Evolutionary conservation across 2,113 vertebrate genomes (phyloP).

Genomic region (Megalops atlanticus): DNA sequence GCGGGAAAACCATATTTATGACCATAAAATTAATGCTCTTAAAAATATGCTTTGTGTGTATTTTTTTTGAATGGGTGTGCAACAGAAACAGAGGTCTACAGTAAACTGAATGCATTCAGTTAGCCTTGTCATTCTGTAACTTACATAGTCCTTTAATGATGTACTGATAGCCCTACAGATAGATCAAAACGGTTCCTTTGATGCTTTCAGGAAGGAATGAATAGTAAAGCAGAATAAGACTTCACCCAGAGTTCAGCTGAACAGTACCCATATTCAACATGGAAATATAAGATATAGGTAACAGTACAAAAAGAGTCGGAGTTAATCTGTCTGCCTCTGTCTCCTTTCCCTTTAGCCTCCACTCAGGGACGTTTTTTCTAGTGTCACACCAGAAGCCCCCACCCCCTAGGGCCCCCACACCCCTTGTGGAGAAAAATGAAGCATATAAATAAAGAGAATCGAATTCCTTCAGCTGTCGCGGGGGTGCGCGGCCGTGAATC

Average conservation of each 20-base stretch:
- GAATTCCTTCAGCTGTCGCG: conserved; percentile 68
- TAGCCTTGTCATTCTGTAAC: not conserved
- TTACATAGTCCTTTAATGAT: not conserved
- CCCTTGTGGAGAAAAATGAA: conserved; percentile 62
- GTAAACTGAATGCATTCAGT: no score
- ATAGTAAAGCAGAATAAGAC: not conserved
- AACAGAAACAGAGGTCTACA: not conserved
- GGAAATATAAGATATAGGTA: not conserved
- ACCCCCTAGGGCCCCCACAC: conserved; percentile 43
- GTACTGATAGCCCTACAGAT: not conserved
- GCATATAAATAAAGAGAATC: conserved; percentile 73
- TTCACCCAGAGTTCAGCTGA: not conserved
- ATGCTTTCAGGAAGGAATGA: not conserved
- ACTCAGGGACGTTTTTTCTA: conserved; percentile 29
- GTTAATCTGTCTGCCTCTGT: conserved; percentile 34
- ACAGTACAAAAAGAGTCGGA: not conserved
- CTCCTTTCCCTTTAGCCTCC: conserved; percentile 59
- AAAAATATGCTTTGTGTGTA: not conserved
- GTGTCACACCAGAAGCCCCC: conserved; percentile 55
- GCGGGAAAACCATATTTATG: not conserved
- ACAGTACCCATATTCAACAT: conserved; percentile 1
- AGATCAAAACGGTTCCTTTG: not conserved
- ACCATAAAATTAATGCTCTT: not conserved
- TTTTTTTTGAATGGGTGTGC: not conserved
- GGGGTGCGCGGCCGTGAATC: conserved; percentile 69